These are phyloP conservation scores for Lacerta agilis DNA, from an alignment of 2,797 vertebrate species.

Conservation along the genomic window DNA sequence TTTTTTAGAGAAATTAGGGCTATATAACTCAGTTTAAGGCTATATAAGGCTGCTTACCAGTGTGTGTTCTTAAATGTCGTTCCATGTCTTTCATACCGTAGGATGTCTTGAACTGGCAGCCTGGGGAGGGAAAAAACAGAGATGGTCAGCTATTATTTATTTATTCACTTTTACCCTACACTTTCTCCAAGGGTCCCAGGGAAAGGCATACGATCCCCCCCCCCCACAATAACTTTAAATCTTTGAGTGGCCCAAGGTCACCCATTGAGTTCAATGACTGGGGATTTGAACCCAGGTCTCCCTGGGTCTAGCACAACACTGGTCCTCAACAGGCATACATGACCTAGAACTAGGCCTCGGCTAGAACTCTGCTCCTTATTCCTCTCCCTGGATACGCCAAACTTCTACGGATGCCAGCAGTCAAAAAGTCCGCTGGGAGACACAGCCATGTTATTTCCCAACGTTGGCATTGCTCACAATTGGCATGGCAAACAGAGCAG, in stretches of 20 bases:
- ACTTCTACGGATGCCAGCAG: not conserved
- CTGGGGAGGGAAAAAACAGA: constrained; percentile 67
- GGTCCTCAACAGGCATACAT: not conserved
- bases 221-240: not conserved
- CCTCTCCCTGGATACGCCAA: not conserved
- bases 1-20: too few relatives aligned
- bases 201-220: not conserved
- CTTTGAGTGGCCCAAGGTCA: not conserved
- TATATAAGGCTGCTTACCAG: constrained; percentile 77
- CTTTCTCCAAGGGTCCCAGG: not conserved
- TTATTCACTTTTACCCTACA: not conserved
- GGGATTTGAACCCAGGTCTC: too few relatives aligned
- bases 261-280: not conserved
- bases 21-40: too few relatives aligned
- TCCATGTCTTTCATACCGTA: constrained; percentile 99
- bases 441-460: too few relatives aligned
- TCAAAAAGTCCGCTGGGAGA: not conserved
- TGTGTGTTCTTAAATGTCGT: constrained; percentile 94
- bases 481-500: not conserved
- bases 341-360: not conserved
- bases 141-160: not conserved
- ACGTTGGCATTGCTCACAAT: too few relatives aligned
- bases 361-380: not conserved
- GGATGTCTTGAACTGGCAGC: constrained; percentile 96
- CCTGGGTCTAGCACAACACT: not conserved